These are phyloP conservation scores for Allophyes oxyacanthae DNA, from an alignment of 2,888 invertebrate genomes.

Conservation along the genomic window DNA sequence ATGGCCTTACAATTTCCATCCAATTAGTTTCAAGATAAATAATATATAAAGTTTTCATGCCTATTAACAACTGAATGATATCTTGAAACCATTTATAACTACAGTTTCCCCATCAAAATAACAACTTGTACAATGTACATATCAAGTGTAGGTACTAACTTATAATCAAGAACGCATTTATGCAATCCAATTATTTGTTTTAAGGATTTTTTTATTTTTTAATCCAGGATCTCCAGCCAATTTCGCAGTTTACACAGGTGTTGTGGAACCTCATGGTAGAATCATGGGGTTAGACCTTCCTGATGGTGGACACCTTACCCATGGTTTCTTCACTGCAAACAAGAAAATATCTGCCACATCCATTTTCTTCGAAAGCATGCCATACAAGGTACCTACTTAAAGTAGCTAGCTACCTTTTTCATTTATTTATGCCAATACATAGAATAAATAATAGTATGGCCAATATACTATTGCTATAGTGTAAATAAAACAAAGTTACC, in stretches of 20 bases:
- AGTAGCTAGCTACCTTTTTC: no score
- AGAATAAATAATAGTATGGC: no score
- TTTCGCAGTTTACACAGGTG: constrained; percentile 98
- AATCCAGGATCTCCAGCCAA: constrained; percentile 96
- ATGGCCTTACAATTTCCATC: background rate
- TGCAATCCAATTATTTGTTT: no score
- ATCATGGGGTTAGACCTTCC: constrained; percentile 99
- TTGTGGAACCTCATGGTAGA: constrained; percentile 97
- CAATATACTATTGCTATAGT: no score
- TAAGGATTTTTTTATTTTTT: background rate
- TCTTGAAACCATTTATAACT: constrained; percentile 2
- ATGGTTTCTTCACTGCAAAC: constrained; percentile 96
- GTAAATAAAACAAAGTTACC: no score
- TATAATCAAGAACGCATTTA: no score
- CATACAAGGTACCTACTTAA: constrained; percentile 99
- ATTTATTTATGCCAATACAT: no score
- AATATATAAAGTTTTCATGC: background rate
- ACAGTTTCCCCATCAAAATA: constrained; percentile 5
- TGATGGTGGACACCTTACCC: constrained; percentile 98
- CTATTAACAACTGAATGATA: constrained; percentile 9
- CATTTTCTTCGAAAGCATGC: constrained; percentile 99
- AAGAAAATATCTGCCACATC: constrained; percentile 99
- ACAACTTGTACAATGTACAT: no score
- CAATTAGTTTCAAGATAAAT: background rate
- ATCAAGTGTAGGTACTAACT: no score